Percentiles rank a stretch among this genome's conserved stretches.
phyloP scores from a whole-genome alignment of 1,140 invertebrate species.

The Pseudomyrmex dendroicus region DNA sequence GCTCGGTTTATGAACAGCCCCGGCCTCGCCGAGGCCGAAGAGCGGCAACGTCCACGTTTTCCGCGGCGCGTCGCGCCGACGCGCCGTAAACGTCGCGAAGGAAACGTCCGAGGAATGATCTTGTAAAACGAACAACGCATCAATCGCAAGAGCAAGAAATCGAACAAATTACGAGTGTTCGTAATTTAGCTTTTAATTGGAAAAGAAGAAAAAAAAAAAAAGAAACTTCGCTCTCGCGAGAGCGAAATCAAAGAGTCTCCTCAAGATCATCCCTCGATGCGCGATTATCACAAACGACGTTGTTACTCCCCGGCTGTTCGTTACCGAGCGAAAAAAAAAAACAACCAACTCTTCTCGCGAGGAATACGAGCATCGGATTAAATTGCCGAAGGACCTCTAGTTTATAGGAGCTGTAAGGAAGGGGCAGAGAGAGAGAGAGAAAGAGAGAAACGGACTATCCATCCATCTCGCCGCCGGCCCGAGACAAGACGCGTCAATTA shows the following conservation, averaged over 20 bases:
- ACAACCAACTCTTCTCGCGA: background rate
- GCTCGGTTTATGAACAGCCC: slow-evolving; percentile 25
- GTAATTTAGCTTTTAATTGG: background rate
- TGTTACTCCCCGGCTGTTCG: background rate
- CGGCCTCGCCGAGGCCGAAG: slow-evolving; percentile 16
- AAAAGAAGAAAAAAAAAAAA: background rate
- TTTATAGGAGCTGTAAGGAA: background rate
- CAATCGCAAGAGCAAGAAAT: background rate
- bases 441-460: slow-evolving; percentile 39
- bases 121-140: background rate
- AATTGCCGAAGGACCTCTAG: background rate
- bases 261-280: slow-evolving; percentile 25
- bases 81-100: background rate
- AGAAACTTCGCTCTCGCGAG: no score
- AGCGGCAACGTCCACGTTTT: slow-evolving; percentile 17
- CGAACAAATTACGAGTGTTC: background rate
- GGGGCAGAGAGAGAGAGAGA: background rate
- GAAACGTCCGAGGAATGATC: slow-evolving; percentile 31
- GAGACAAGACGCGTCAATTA: slow-evolving; percentile 80
- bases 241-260: background rate
- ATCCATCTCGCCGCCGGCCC: slow-evolving; percentile 64
- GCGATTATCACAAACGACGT: background rate
- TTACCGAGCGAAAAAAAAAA: background rate
- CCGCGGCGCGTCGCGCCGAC: slow-evolving; percentile 18
- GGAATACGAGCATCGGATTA: background rate